These are phyloP conservation scores for Buceros bicornis DNA, from an alignment of 2,797 vertebrate genomes.

Conservation along the genomic window DNA sequence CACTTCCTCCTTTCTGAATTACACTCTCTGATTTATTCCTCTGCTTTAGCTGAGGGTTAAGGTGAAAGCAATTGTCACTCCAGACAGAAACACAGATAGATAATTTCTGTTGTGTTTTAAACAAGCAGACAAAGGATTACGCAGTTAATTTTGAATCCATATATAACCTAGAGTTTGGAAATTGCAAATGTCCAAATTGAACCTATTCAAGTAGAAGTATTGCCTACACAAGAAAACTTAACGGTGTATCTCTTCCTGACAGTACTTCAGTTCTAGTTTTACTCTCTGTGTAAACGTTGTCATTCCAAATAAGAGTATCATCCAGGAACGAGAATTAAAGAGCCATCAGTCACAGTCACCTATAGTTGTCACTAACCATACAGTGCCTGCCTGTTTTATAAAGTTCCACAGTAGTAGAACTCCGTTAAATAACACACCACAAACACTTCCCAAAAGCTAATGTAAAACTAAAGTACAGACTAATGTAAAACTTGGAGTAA, in stretches of 20 bases:
- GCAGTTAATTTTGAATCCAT: neutral
- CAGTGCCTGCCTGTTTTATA: neutral
- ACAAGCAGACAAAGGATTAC: neutral
- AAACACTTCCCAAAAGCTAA: neutral
- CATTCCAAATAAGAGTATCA: neutral
- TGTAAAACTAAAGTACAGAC: neutral
- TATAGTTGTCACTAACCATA: neutral
- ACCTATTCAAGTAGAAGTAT: neutral
- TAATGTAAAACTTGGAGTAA: neutral
- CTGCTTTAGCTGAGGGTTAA: neutral
- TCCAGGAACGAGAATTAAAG: neutral
- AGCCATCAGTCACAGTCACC: neutral
- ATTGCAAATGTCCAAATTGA: neutral
- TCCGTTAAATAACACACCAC: neutral
- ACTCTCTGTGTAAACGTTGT: neutral
- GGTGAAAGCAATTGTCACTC: neutral
- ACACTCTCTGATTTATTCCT: neutral
- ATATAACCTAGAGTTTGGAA: neutral
- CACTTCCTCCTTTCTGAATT: neutral
- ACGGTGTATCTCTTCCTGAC: neutral
- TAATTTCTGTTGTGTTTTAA: constrained; percentile 12
- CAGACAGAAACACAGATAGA: neutral
- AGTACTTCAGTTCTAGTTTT: neutral
- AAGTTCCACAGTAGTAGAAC: neutral
- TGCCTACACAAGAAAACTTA: neutral